Evolutionary conservation across 2,113 vertebrate genomes (phyloP).

Genomic region (Amblyornis subalaris): DNA sequence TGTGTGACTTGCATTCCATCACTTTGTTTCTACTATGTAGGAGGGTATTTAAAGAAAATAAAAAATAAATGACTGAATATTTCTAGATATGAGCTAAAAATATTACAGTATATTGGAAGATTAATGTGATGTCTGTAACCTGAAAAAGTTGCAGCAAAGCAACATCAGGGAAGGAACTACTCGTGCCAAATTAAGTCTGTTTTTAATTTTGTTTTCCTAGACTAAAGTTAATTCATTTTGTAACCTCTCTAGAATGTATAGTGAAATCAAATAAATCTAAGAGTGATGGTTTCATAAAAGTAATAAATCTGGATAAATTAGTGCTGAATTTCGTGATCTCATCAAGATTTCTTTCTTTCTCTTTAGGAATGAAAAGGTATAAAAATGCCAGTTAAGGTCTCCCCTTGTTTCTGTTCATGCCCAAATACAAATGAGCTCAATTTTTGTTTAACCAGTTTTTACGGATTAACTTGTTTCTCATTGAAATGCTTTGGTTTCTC

Average conservation of each 20-base stretch:
- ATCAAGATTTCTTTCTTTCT: neutral
- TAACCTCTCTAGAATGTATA: neutral
- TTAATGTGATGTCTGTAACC: neutral
- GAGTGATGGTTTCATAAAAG: neutral
- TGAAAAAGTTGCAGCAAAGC: neutral
- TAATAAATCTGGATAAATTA: neutral
- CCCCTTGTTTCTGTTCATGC: neutral
- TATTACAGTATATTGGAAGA: neutral
- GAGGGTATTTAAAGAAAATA: neutral
- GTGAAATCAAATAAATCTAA: neutral
- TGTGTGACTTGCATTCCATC: neutral
- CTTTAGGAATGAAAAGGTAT: neutral
- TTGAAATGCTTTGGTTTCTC: neutral
- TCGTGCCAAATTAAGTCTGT: accelerated
- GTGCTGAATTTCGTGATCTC: neutral
- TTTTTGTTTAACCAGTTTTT: neutral
- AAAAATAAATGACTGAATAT: neutral
- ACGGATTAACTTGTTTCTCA: neutral
- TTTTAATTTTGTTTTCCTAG: neutral
- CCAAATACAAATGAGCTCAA: neutral
- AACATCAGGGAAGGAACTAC: neutral
- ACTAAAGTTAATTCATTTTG: neutral
- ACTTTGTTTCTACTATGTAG: neutral
- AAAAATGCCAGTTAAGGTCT: neutral
- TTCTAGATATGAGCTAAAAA: neutral